phyloP scores from a whole-genome alignment of 2,797 vertebrate genomes.

The Notamacropus eugenii region DNA sequence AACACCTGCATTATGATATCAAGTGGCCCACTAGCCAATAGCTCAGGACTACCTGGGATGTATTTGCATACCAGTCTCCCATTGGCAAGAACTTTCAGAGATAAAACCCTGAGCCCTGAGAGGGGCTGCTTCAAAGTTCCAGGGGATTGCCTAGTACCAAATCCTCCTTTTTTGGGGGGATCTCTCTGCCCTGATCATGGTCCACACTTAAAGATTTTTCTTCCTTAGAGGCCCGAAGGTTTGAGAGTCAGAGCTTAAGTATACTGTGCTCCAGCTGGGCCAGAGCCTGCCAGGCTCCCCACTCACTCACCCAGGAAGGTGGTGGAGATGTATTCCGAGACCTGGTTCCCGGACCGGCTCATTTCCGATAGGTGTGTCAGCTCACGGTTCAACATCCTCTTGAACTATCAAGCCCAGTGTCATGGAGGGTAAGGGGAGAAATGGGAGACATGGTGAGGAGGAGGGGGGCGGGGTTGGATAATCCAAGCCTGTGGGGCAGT shows the following conservation, averaged over 20 bases:
- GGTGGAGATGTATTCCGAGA: constrained; percentile 97
- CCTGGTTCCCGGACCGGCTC: constrained; percentile 97
- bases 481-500: neutral
- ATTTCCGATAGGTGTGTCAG: constrained; percentile 96
- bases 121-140: neutral
- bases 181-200: neutral
- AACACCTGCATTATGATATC: constrained; percentile 64
- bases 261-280: neutral
- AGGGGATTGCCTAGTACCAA: neutral
- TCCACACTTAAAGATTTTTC: neutral
- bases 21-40: neutral
- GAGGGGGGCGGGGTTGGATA: neutral
- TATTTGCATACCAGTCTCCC: constrained; percentile 50
- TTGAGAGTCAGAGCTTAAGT: neutral
- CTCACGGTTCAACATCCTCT: constrained; percentile 97
- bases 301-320: constrained; percentile 93
- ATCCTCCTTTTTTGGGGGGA: neutral
- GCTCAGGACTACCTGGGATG: neutral
- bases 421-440: neutral
- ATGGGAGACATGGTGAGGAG: neutral
- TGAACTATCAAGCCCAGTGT: constrained; percentile 87
- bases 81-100: constrained; percentile 59
- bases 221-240: neutral
- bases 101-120: neutral
- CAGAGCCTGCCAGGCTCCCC: rapidly evolving